These are phyloP conservation scores for Geopemphigus sp. DNA, from an alignment of 1,140 invertebrate genomes.

Conservation along the genomic window DNA sequence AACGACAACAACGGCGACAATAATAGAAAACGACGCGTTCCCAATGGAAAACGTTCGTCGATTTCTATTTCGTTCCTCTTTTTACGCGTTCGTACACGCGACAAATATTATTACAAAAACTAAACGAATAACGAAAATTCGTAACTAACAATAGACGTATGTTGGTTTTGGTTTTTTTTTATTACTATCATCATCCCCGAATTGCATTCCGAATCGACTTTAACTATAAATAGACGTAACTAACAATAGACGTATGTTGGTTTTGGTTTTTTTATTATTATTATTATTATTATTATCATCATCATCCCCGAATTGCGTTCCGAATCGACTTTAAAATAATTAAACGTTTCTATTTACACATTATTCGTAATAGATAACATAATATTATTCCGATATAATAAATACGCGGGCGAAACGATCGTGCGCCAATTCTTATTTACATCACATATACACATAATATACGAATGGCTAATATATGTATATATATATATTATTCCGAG, in stretches of 20 bases:
- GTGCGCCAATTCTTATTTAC: neutral
- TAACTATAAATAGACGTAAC: slow-evolving; percentile 19
- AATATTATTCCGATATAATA: neutral
- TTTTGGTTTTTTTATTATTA: neutral
- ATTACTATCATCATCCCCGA: slow-evolving; percentile 15
- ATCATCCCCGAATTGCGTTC: slow-evolving; percentile 42
- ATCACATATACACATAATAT: neutral
- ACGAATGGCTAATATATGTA: slow-evolving; percentile 22
- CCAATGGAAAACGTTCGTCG: neutral
- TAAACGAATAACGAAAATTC: slow-evolving; percentile 35
- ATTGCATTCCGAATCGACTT: slow-evolving; percentile 45
- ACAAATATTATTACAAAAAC: slow-evolving; percentile 21
- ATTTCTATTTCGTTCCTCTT: slow-evolving; percentile 20
- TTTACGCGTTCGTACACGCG: slow-evolving; percentile 39
- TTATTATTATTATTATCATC: neutral
- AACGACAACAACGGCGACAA: too few relatives aligned
- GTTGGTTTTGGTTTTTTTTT: neutral
- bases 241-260: too few relatives aligned
- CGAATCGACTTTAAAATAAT: slow-evolving; percentile 31
- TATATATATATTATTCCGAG: slow-evolving; percentile 22
- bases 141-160: slow-evolving; percentile 1
- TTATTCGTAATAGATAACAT: slow-evolving; percentile 37
- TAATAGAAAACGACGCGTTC: neutral
- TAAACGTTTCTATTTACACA: slow-evolving; percentile 28
- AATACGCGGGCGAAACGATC: neutral